phyloP scores from a whole-genome alignment of 2,113 vertebrate species.

The Bujurquina vittata region DNA sequence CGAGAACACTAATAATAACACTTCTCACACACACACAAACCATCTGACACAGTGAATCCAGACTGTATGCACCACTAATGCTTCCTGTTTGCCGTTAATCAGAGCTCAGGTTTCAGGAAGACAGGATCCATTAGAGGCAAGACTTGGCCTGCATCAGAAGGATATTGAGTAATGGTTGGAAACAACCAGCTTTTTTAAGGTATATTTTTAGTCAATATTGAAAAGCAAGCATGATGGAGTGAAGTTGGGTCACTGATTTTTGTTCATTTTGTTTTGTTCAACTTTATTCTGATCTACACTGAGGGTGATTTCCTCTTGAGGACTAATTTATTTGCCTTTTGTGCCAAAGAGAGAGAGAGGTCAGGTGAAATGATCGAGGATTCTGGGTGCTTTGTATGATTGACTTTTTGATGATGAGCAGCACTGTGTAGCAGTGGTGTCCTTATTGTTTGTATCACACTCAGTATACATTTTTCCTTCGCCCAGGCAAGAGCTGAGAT shows the following conservation, averaged over 20 bases:
- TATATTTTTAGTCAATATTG: constrained; percentile 4
- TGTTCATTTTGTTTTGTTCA: background rate
- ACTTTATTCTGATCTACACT: background rate
- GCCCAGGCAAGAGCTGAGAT: background rate
- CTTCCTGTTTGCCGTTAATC: constrained; percentile 78
- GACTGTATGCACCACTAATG: constrained; percentile 61
- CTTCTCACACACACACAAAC: constrained; percentile 34
- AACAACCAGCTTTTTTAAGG: constrained; percentile 12
- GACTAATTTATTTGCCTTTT: background rate
- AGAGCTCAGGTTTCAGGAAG: constrained; percentile 76
- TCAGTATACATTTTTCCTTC: background rate
- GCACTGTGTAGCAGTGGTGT: background rate
- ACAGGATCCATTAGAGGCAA: constrained; percentile 74
- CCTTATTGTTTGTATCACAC: background rate
- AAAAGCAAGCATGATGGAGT: background rate
- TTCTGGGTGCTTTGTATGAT: background rate
- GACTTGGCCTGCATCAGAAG: constrained; percentile 51
- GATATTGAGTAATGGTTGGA: constrained; percentile 46
- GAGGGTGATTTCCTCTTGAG: background rate
- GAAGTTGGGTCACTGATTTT: background rate
- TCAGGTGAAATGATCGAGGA: background rate
- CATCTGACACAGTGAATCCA: constrained; percentile 30
- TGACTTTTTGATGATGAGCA: background rate
- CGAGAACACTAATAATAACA: constrained; percentile 48
- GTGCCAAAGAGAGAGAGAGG: background rate